A percentile compares a stretch with the other conserved stretches of the same genome.
phyloP scores from a whole-genome alignment of 2,888 invertebrate species.

The Yponomeuta evonymella region DNA sequence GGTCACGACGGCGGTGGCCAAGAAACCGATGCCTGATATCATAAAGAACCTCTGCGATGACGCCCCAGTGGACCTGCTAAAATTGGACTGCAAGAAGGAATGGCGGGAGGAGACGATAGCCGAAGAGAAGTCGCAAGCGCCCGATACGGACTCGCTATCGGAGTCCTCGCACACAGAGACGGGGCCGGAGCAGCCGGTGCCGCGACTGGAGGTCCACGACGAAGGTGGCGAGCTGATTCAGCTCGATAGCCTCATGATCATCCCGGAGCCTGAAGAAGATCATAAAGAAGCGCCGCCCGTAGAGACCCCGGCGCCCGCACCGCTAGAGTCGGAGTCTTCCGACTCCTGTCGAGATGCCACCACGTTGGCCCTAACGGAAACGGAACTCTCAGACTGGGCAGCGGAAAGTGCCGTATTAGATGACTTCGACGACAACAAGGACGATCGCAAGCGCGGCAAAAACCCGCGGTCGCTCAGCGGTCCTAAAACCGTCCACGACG shows the following conservation, averaged over 20 bases:
- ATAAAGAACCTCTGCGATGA: conserved; percentile 61
- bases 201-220: conserved; percentile 84
- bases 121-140: conserved; percentile 32
- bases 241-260: conserved; percentile 76
- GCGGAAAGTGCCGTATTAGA: conserved; percentile 87
- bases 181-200: conserved; percentile 66
- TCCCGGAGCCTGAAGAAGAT: conserved; percentile 40
- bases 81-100: conserved; percentile 46
- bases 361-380: conserved; percentile 86
- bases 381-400: conserved; percentile 93
- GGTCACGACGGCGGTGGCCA: conserved; percentile 39
- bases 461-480: conserved; percentile 54
- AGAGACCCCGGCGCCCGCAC: neutral
- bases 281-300: conserved; percentile 31
- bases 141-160: conserved; percentile 78
- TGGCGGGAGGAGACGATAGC: conserved; percentile 71
- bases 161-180: conserved; percentile 50
- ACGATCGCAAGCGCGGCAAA: conserved; percentile 37
- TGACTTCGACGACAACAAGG: conserved; percentile 68
- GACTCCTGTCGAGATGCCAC: conserved; percentile 83
- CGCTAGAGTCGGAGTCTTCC: conserved; percentile 65
- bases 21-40: conserved; percentile 78
- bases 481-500: conserved; percentile 55
- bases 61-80: conserved; percentile 58
- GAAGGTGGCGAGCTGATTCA: conserved; percentile 81